Evolutionary conservation across 2,888 invertebrate genomes (phyloP), one percentile per base, ranked within the genome.

Genomic region (Lepidocyrtoides sp.): DNA sequence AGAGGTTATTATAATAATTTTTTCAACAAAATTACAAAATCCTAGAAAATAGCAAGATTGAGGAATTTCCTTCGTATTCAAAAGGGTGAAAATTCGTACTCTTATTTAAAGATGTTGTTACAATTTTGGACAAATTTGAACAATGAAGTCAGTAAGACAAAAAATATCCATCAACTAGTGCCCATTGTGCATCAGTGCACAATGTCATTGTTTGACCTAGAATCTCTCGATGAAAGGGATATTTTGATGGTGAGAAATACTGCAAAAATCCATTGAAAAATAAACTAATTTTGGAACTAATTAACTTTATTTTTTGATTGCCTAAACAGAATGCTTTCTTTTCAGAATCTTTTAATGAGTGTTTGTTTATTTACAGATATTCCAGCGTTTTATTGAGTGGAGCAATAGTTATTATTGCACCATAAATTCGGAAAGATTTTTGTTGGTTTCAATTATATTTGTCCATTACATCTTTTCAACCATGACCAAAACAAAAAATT

Each of bases 91-190:
- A 17, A 36, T n/a, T 63, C 60, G 8, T 17, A 12, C 36, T 69
- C 69, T 8, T 4, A 83, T 14, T 29, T 66, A 69, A 32, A 69
- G 4, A 5, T 5, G 17, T 32, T 84, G 5, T 4, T 54, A 20
- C 44, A 29, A 7, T 77, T 87, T 51, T 87, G 86, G 86, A 79
- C 14, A 14, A 63, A 54, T 32, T 32, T 85, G 57, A 51, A 20
- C 2, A 10, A 20, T 1, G 4, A 12, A 14, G 5, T 23, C 0
- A 20, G 23, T 12, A 20, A 14, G 12, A 23, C 26, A 7, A 29
- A 17, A 8, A 66, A 26, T 17, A n/a, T 72, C 2, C 20, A 36
- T 23, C 36, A 85, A 26, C 20, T 85, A 10, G 23, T 54, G 1
- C 77, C 87, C 29, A 44, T 60, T 32, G 3, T 79, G 10, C 14